A percentile compares a stretch with the other conserved stretches of the same genome.
Conservation (phyloP, 1,140 invertebrate species). For the Hermetia illucens region DNA sequence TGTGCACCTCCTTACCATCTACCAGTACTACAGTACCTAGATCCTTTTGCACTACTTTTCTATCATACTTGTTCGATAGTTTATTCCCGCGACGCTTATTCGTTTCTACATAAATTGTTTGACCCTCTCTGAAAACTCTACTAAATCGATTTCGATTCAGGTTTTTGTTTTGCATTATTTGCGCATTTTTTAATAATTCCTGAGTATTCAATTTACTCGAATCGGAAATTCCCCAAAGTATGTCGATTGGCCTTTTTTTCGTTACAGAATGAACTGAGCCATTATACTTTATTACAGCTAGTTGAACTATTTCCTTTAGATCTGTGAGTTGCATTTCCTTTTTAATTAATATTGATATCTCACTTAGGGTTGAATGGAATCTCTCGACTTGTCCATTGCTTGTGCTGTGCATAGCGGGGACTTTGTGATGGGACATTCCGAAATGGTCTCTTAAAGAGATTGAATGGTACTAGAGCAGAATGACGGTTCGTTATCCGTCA, state of each 20-base stretch:
- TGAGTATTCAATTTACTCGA: background rate
- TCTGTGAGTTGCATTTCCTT: too few relatives aligned
- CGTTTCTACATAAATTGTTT: conserved; percentile 3
- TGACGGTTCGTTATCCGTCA: too few relatives aligned
- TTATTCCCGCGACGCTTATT: conserved; percentile 6
- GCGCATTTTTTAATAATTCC: background rate
- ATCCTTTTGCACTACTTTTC: conserved; percentile 1
- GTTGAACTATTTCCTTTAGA: conserved; percentile 1
- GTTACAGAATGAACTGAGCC: conserved; percentile 5
- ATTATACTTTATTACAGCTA: conserved; percentile 4
- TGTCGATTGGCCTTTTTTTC: background rate
- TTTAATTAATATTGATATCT: too few relatives aligned
- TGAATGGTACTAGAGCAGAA: too few relatives aligned
- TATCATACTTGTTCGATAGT: conserved; percentile 2
- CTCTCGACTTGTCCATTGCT: too few relatives aligned
- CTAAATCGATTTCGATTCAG: background rate
- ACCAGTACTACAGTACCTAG: background rate
- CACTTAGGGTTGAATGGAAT: too few relatives aligned
- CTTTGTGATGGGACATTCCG: too few relatives aligned
- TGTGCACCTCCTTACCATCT: conserved; percentile 2
- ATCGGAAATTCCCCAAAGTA: background rate
- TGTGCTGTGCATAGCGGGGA: background rate
- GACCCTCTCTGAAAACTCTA: background rate
- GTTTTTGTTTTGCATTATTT: conserved; percentile 1
- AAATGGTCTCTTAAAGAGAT: too few relatives aligned